A percentile compares a stretch with the other conserved stretches of the same genome.
phyloP scores from a whole-genome alignment of 2,113 vertebrate genomes.

The Gambusia holbrooki region DNA sequence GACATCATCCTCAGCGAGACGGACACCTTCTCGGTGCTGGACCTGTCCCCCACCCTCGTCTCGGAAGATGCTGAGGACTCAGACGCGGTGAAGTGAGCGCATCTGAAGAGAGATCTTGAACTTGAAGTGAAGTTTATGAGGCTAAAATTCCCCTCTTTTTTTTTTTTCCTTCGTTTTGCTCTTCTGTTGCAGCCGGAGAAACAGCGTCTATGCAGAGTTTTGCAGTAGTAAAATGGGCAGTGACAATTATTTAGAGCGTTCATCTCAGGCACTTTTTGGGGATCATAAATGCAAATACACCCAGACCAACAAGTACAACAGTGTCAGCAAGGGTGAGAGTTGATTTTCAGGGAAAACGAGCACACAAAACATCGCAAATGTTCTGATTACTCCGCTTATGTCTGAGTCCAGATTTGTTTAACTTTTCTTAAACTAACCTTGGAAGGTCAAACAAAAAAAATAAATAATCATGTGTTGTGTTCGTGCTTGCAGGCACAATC shows the following conservation, averaged over 20 bases:
- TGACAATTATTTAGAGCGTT: slow-evolving; percentile 80
- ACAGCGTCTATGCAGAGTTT: slow-evolving; percentile 75
- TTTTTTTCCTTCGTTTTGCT: not conserved
- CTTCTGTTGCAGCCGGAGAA: slow-evolving; percentile 75
- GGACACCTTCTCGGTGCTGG: slow-evolving; percentile 80
- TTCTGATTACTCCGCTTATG: too few relatives aligned
- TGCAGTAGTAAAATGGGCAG: slow-evolving; percentile 81
- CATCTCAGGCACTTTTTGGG: slow-evolving; percentile 84
- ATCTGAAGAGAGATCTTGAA: not conserved
- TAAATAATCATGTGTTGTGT: not conserved
- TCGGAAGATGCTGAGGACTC: slow-evolving; percentile 78
- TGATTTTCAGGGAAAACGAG: not conserved
- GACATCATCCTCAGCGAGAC: slow-evolving; percentile 81
- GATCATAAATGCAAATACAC: slow-evolving; percentile 84
- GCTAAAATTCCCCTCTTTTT: not conserved
- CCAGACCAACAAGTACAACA: slow-evolving; percentile 81
- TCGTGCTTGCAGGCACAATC: slow-evolving; percentile 59
- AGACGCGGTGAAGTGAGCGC: slow-evolving; percentile 74
- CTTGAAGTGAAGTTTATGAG: not conserved
- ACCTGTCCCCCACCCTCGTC: slow-evolving; percentile 74
- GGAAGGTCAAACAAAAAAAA: too few relatives aligned
- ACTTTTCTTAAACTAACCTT: too few relatives aligned
- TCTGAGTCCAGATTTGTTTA: too few relatives aligned
- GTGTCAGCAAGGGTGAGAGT: slow-evolving; percentile 81
- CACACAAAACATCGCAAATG: not conserved